Conservation (phyloP, 2,888 invertebrate genomes). For the Gibbula magus region DNA sequence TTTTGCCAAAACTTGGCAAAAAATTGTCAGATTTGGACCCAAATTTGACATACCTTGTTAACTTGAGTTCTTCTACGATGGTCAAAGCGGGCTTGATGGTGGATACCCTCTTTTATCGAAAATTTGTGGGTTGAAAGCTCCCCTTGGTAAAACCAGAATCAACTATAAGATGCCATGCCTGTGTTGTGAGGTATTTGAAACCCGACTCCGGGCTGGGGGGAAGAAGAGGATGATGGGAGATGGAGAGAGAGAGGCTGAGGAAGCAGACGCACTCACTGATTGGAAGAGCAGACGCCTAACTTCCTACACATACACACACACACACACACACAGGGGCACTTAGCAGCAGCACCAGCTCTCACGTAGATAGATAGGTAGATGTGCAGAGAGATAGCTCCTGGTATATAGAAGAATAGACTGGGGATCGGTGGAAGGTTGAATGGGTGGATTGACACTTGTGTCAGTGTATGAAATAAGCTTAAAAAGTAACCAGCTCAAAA, state of each 20-base stretch:
- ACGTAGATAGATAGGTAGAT: neutral
- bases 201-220: neutral
- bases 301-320: neutral
- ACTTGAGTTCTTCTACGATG: neutral
- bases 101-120: conserved; percentile 17
- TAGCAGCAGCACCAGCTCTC: neutral
- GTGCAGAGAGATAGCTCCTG: neutral
- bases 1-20: neutral
- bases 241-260: conserved; percentile 4
- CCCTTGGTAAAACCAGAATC: conserved; percentile 40
- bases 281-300: neutral
- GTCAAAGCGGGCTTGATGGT: conserved; percentile 21
- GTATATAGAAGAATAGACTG: neutral
- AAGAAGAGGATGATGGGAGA: conserved; percentile 10
- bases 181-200: conserved; percentile 23
- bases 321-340: neutral
- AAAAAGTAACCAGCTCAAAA: no score
- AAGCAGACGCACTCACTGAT: neutral
- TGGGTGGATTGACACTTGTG: neutral
- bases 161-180: conserved; percentile 44
- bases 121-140: conserved; percentile 40
- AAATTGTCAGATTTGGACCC: neutral
- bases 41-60: conserved; percentile 4
- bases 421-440: neutral
- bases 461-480: no score